Evolutionary conservation across 2,888 invertebrate genomes (phyloP).

Genomic region (Nephrocerus scutellatus): DNA sequence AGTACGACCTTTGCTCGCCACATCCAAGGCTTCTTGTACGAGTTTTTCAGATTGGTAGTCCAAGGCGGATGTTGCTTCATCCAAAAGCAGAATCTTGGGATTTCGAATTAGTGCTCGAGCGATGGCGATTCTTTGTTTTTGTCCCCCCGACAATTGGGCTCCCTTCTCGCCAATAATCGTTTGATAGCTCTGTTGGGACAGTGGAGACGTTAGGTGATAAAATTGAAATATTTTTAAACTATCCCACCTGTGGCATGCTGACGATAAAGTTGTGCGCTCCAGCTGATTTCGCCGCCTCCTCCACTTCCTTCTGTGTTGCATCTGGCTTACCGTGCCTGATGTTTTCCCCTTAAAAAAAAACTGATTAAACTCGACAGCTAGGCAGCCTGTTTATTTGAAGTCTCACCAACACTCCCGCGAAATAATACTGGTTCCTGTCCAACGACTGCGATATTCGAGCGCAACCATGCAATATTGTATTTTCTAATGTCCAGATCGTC

Average conservation of each 20-base stretch:
- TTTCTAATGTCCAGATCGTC: slow-evolving; percentile 60
- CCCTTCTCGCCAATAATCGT: slow-evolving; percentile 75
- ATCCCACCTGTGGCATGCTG: slow-evolving; percentile 63
- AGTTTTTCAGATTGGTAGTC: slow-evolving; percentile 74
- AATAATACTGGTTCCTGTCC: slow-evolving; percentile 86
- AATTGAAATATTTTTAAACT: background rate
- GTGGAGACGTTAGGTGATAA: too few species aligned
- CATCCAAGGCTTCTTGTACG: slow-evolving; percentile 74
- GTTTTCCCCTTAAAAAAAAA: slow-evolving; percentile 47
- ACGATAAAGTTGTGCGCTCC: slow-evolving; percentile 72
- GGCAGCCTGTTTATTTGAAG: too few species aligned
- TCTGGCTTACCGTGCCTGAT: slow-evolving; percentile 66
- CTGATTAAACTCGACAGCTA: too few species aligned
- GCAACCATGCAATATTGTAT: slow-evolving; percentile 63
- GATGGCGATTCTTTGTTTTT: slow-evolving; percentile 79
- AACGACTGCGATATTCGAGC: slow-evolving; percentile 76
- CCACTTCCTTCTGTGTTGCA: slow-evolving; percentile 62
- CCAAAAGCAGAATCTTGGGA: slow-evolving; percentile 67
- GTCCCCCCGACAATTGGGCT: slow-evolving; percentile 74
- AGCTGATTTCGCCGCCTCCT: slow-evolving; percentile 64
- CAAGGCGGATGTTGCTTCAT: slow-evolving; percentile 80
- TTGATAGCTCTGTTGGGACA: slow-evolving; percentile 71
- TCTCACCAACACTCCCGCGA: slow-evolving; percentile 59
- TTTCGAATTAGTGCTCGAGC: slow-evolving; percentile 72
- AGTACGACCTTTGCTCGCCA: slow-evolving; percentile 65